These are phyloP conservation scores for Phoxinus phoxinus DNA, from an alignment of 2,113 vertebrate species.

Conservation along the genomic window DNA sequence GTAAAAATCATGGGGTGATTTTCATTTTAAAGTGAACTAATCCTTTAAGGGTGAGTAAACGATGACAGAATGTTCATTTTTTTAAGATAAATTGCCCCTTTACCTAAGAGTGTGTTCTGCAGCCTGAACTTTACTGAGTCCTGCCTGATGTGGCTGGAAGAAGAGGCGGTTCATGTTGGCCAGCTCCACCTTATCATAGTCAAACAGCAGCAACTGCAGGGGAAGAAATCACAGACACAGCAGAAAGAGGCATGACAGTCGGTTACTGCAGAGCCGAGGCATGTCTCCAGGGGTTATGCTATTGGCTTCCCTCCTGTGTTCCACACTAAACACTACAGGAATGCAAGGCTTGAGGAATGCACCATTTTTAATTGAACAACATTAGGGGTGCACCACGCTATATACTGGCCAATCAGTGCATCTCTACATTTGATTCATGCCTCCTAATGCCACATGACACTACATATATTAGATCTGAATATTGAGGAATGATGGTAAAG, in stretches of 20 bases:
- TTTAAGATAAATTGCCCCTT: neutral
- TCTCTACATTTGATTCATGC: neutral
- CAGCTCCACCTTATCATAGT: conserved; percentile 97
- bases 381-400: neutral
- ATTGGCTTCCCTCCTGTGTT: conserved; percentile 8
- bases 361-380: neutral
- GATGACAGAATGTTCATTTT: too few species aligned
- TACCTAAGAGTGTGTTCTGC: conserved; percentile 95
- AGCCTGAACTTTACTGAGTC: conserved; percentile 95
- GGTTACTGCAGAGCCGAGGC: neutral
- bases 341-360: neutral
- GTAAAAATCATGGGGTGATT: too few species aligned
- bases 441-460: neutral
- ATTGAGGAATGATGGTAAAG: conserved; percentile 48
- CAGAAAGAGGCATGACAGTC: conserved; percentile 24
- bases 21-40: too few species aligned
- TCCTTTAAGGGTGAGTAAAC: too few species aligned
- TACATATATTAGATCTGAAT: neutral
- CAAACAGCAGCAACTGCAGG: conserved; percentile 92
- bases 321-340: neutral
- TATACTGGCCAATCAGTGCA: neutral
- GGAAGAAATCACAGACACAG: conserved; percentile 28
- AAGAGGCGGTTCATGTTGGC: conserved; percentile 99
- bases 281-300: conserved; percentile 22
- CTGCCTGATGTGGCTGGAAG: conserved; percentile 98